These are phyloP conservation scores for Mastacembelus armatus DNA, from an alignment of 2,797 vertebrate species.

Conservation along the genomic window DNA sequence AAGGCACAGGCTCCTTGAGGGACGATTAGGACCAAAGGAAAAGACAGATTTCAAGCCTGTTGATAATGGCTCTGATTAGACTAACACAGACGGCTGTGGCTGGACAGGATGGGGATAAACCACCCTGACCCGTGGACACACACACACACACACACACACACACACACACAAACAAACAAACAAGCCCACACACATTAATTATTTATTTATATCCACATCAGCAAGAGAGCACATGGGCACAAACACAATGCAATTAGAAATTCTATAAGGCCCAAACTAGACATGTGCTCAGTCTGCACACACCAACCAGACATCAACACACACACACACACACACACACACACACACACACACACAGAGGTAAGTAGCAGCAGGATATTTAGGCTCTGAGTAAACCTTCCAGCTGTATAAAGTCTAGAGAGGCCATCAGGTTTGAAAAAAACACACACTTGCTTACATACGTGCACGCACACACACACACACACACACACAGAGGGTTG, in stretches of 20 bases:
- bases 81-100: conserved; percentile 56
- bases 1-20: conserved; percentile 50
- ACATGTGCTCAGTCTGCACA: conserved; percentile 35
- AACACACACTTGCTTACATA: conserved; percentile 9
- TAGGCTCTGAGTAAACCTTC: conserved; percentile 54
- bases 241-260: conserved; percentile 61
- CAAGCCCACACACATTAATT: conserved; percentile 47
- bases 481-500: too few relatives aligned
- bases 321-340: neutral
- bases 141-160: conserved; percentile 7
- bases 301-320: conserved; percentile 15
- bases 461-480: conserved; percentile 4
- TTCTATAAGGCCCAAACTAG: conserved; percentile 53
- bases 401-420: conserved; percentile 71
- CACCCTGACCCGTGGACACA: conserved; percentile 13
- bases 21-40: conserved; percentile 58
- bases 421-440: conserved; percentile 41
- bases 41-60: conserved; percentile 62
- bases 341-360: neutral
- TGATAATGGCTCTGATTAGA: conserved; percentile 71
- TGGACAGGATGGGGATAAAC: conserved; percentile 51
- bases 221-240: conserved; percentile 33
- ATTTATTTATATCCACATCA: conserved; percentile 61
- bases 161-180: conserved; percentile 37
- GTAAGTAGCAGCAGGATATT: conserved; percentile 52